Evolutionary conservation across 2,797 vertebrate genomes (phyloP), one percentile per base, ranked within the genome.

Genomic region (Channallabes apus): DNA sequence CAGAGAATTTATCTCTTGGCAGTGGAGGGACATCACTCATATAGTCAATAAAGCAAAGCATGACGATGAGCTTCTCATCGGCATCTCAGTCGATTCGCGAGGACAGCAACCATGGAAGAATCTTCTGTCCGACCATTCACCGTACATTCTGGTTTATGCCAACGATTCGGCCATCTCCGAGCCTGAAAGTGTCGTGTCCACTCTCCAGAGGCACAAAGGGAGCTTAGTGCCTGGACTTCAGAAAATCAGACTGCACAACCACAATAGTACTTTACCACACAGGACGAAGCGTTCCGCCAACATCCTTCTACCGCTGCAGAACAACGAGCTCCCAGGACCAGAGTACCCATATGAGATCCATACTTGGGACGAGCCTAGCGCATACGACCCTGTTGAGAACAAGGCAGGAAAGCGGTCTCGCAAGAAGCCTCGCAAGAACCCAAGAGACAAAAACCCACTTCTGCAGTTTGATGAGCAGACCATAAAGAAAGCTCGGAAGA

Each of bases 391-490:
- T 1, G 93, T 95, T 38, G 96, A 96, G 82, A 95, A 94, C 14
- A 96, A 91, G 83, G 92, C 96, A 58, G 89, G 93, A 0, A 96
- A 97, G 15, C 95, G 95, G 80, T 91, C 94, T 0, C 96, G 95
- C 67, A 97, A 97, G 89, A 99, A 99, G 87, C 92, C 94, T 11
- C 96, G 96, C 85, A 98, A 97, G 91, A 95, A 89, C 46, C 94
- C 94, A 27, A 93, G 94, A 15, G 96, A 95, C 89, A 97, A 97
- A 89, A 95, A 95, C 88, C 96, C 96, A 54, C 95, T 96, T 0
- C 95, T 99, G 82, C 97, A 97, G 91, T 99, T 99, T 1, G 97
- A 99, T 12, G 96, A 99, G 88, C 97, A 97, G 86, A 99, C 98
- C 0, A 95, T 99, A 84, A 97, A 97, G 92, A 97, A 97, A 92